Evolutionary conservation across 2,888 invertebrate genomes (phyloP).

Genomic region (Limnephilus lunatus): DNA sequence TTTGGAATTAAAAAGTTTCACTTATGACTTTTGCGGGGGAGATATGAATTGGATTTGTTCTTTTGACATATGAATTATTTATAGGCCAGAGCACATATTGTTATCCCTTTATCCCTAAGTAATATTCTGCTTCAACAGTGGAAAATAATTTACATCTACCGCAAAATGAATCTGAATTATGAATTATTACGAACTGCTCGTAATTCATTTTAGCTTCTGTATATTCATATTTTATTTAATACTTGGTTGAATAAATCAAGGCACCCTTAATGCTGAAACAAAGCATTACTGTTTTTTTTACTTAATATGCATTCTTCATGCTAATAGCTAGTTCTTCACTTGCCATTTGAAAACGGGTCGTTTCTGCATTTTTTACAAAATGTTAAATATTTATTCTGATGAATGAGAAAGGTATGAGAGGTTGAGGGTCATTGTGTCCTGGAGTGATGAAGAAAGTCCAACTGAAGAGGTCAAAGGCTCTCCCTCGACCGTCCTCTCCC

Average conservation of each 20-base stretch:
- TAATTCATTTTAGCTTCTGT: not conserved
- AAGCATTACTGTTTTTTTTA: not conserved
- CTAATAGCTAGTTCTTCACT: no score
- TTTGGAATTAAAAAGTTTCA: conserved; percentile 11
- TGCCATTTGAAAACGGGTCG: not conserved
- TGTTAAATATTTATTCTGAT: no score
- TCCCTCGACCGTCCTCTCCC: no score
- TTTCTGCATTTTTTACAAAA: no score
- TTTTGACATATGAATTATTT: conserved; percentile 18
- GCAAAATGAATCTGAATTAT: no score
- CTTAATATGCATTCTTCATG: no score
- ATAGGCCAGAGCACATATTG: not conserved
- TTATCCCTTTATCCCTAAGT: not conserved
- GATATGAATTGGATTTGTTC: conserved; percentile 17
- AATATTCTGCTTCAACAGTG: no score
- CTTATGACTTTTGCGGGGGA: not conserved
- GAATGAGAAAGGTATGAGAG: no score
- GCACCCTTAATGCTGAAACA: not conserved
- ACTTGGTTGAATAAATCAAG: not conserved
- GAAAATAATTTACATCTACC: no score
- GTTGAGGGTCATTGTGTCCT: no score
- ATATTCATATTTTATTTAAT: not conserved
- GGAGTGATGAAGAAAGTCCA: no score
- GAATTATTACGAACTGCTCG: not conserved
- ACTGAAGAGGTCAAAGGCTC: no score